A percentile compares a stretch with the other conserved stretches of the same genome.
phyloP scores from a whole-genome alignment of 2,797 vertebrate genomes.

The Macrochelys suwanniensis region DNA sequence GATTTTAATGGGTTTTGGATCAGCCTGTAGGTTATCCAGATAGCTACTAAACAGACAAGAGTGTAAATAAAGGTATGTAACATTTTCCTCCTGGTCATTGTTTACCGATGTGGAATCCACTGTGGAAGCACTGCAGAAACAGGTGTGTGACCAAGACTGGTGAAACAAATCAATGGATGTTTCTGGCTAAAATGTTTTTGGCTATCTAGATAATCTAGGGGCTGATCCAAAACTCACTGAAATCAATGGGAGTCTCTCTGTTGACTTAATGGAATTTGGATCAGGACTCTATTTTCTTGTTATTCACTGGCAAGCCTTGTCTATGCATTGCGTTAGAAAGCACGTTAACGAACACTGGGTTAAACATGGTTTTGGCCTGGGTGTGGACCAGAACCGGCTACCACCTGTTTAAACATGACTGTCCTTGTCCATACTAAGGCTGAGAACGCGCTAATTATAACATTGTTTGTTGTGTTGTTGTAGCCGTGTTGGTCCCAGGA shows the following conservation, averaged over 20 bases:
- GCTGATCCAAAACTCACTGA: neutral
- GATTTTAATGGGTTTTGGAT: slow-evolving; percentile 41
- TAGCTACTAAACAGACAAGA: neutral
- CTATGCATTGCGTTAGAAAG: neutral
- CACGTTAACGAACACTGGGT: neutral
- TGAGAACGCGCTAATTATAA: neutral
- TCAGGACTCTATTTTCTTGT: neutral
- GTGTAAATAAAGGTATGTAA: slow-evolving; percentile 47
- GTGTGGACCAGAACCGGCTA: slow-evolving; percentile 21
- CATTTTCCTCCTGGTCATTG: slow-evolving; percentile 18
- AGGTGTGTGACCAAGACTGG: neutral
- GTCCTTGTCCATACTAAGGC: neutral
- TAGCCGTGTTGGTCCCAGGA: neutral
- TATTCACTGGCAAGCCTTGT: neutral
- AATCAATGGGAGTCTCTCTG: neutral
- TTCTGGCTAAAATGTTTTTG: neutral
- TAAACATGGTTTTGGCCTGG: slow-evolving; percentile 31
- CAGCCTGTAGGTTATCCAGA: neutral
- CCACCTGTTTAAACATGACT: slow-evolving; percentile 16
- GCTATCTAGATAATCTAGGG: neutral
- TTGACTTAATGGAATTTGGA: neutral
- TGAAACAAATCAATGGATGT: slow-evolving; percentile 25
- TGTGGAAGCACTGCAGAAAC: neutral
- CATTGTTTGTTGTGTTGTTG: neutral
- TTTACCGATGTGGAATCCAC: neutral